A percentile compares a stretch with the other conserved stretches of the same genome.
Evolutionary conservation across 92 coral and sea anemone species (phyloP).

Genomic region (Metridium senile): DNA sequence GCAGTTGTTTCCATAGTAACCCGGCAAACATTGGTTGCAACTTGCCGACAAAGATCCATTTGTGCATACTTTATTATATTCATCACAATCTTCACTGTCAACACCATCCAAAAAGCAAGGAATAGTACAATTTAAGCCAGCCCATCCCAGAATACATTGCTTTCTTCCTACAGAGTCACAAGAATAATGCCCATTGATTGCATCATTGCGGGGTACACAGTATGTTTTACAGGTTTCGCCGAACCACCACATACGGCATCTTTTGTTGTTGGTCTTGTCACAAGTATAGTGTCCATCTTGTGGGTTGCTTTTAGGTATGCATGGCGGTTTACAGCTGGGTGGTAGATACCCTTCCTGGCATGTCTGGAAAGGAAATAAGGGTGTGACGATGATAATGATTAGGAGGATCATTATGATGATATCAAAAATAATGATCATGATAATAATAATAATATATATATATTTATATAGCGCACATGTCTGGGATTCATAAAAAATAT

Average conservation of each 20-base stretch:
- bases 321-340: conserved; percentile 29
- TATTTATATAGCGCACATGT: too few relatives aligned
- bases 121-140: conserved; percentile 34
- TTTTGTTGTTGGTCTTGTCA: conserved; percentile 50
- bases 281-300: conserved; percentile 55
- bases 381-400: neutral
- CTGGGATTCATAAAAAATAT: too few relatives aligned
- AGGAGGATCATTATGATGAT: too few relatives aligned
- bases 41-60: conserved; percentile 16
- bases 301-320: conserved; percentile 23
- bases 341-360: conserved; percentile 29
- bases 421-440: neutral
- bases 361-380: conserved; percentile 9
- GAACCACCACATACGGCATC: conserved; percentile 68
- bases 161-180: conserved; percentile 65
- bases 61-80: neutral
- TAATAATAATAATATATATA: too few relatives aligned
- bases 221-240: conserved; percentile 56
- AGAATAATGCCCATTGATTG: conserved; percentile 63
- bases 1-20: conserved; percentile 34
- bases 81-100: neutral
- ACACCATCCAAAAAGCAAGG: conserved; percentile 9
- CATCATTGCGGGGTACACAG: conserved; percentile 67
- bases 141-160: conserved; percentile 70
- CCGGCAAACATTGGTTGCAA: conserved; percentile 27